Base-by-base conservation (phyloP, 1,140 invertebrate species). In the Hyphantria cunea region DNA sequence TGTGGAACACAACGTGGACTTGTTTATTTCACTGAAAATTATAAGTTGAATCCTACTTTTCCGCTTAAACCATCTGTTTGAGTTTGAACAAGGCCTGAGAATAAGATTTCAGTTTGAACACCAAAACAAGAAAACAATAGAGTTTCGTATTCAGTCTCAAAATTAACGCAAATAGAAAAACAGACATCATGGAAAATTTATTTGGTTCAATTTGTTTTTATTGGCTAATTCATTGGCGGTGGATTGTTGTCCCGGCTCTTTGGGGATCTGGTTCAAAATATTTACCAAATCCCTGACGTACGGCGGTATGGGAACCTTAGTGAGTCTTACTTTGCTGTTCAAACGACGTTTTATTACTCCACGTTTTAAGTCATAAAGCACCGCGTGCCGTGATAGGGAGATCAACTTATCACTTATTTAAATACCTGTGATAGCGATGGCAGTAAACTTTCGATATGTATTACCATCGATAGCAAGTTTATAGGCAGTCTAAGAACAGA, bases 151-250 rank as follows among this genome's bases (percentile, higher is more conserved):
- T 41, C 37, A n/a, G 11, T 47, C 48, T 68, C 47, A 69, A 76
- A 67, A 53, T 67, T 64, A 66, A 76, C 68, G 74, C 66, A 74
- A 81, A 78, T 66, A 74, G 75, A 80, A 84, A 82, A 79, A 75
- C 76, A 75, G 72, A 70, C 73, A 74, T 82, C 81, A 86, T 80
- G 75, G 68, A 54, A 74, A 84, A 84, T 86, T 86, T 85, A 86
- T 86, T 85, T 78, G 72, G 67, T 80, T 78, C 84, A 84, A 88
- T 88, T 88, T 82, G 78, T 69, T 88, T 88, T 86, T 86, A 88
- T 88, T 84, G 79, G 79, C 76, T 85, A 88, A 88, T 88, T 86
- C 79, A 84, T 86, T 82, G 80, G 72, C 76, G 74, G 77, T 77
- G 74, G 69, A 80, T 84, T 66, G 77, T 62, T 58, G 42, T 45